A percentile compares a stretch with the other conserved stretches of the same genome.
Evolutionary conservation across 2,888 invertebrate species (phyloP).

Genomic region (Pachymerium ferrugineum): DNA sequence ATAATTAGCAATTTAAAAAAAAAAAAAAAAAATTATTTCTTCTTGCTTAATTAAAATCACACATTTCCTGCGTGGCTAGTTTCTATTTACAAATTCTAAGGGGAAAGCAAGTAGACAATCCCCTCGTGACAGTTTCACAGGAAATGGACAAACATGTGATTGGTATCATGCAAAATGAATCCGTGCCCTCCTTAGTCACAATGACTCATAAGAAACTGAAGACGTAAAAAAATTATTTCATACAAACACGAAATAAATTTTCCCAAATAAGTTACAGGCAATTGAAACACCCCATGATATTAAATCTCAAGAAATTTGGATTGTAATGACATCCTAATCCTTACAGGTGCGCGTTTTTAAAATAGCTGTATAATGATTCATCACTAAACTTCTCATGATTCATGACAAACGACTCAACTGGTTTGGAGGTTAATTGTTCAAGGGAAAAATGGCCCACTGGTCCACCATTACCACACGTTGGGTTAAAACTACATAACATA

Average conservation of each 20-base stretch:
- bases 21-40: too few species aligned
- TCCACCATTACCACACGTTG: neutral
- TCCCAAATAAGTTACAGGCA: too few species aligned
- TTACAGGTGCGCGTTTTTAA: constrained; percentile 5
- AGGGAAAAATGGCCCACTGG: neutral
- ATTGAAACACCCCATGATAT: too few species aligned
- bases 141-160: constrained; percentile 27
- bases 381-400: constrained; percentile 14
- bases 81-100: constrained; percentile 8
- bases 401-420: neutral
- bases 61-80: neutral
- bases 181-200: constrained; percentile 27
- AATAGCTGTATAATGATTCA: constrained; percentile 1
- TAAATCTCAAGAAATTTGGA: too few species aligned
- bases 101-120: neutral
- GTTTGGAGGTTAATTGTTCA: constrained; percentile 22
- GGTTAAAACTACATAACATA: neutral
- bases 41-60: neutral
- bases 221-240: neutral
- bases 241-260: neutral
- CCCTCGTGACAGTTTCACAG: constrained; percentile 12
- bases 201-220: neutral
- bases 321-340: too few species aligned
- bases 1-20: neutral
- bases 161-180: constrained; percentile 24